Conservation (phyloP, 2,113 vertebrate species). For the Progne subis region DNA sequence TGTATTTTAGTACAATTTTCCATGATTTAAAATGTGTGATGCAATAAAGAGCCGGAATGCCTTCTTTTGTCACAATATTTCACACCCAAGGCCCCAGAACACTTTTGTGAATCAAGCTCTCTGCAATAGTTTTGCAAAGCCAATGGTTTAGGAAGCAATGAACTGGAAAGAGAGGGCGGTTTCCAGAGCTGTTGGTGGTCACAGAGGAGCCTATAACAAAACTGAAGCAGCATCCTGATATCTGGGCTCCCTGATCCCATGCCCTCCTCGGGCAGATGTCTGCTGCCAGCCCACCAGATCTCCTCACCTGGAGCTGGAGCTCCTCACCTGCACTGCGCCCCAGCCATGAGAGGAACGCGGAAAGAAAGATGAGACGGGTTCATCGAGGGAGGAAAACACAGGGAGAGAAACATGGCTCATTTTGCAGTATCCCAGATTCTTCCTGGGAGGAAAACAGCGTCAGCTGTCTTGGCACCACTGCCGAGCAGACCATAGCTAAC, state of each 20-base stretch:
- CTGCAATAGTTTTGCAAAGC: background rate
- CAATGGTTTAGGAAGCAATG: background rate
- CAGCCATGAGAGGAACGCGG: accelerated
- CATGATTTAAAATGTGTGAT: conserved; percentile 45
- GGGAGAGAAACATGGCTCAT: background rate
- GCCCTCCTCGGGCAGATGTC: background rate
- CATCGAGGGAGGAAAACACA: accelerated
- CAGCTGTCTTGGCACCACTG: background rate
- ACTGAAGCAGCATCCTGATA: accelerated
- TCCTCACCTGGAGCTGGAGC: background rate
- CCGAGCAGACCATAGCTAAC: background rate
- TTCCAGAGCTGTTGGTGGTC: background rate
- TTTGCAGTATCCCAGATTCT: background rate
- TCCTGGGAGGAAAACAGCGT: background rate
- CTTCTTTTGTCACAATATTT: conserved; percentile 29
- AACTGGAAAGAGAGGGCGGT: background rate
- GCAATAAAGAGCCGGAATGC: conserved; percentile 35
- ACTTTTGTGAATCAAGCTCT: conserved; percentile 27
- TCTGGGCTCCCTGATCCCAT: accelerated
- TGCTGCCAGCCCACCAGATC: background rate
- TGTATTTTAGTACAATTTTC: conserved; percentile 51
- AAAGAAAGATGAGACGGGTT: background rate
- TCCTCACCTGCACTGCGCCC: accelerated
- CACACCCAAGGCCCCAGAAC: conserved; percentile 35
- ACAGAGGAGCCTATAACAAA: background rate